Base-by-base conservation (phyloP, 1,140 invertebrate genomes). In the Stenopsyche tienmushanensis region DNA sequence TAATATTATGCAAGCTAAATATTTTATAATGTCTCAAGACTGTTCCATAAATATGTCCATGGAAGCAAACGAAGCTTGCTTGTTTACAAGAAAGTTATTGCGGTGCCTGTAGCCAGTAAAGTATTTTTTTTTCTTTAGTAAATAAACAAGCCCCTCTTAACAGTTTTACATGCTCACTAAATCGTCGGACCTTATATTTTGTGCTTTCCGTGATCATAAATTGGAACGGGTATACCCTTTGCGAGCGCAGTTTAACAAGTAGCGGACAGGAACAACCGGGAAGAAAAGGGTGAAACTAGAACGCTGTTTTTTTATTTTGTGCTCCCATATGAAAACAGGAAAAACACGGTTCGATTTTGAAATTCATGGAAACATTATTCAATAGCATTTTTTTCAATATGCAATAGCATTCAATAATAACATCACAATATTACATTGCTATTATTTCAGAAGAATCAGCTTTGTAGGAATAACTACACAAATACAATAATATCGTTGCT, bases 61-160 rank as follows among this genome's bases (percentile, higher is more conserved):
- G 29, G 29, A 13, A 34, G n/a, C 29, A 29, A 25, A 34, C 17
- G 25, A 9, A 34, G n/a, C n/a, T n/a, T n/a, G n/a, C 64, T 50
- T 50, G 29, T 24, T 42, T 17, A 49, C 55, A 15, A 15, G 17
- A n/a, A 47, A 62, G 59, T 67, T 67, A 67, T 57, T 20, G 50
- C 52, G 26, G 57, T 18, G 5, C 64, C 55, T 60, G 55, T 53
- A 52, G 29, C 34, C 52, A 1, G 24, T 67, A 62, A 62, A 66
- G 45, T 62, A 62, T 53, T 24, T 53, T 24, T 53, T 66, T 62
- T 66, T 66, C 55, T 39, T 62, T 52, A 55, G 50, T 55, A 67
- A 67, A 67, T 67, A 67, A 67, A 67, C 59, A 67, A 52, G 59
- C 60, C 41, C 45, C 65, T 24, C 42, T 67, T 62, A 67, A 62